Evolutionary conservation across 2,797 vertebrate genomes (phyloP).

Genomic region (Acipenser ruthenus): DNA sequence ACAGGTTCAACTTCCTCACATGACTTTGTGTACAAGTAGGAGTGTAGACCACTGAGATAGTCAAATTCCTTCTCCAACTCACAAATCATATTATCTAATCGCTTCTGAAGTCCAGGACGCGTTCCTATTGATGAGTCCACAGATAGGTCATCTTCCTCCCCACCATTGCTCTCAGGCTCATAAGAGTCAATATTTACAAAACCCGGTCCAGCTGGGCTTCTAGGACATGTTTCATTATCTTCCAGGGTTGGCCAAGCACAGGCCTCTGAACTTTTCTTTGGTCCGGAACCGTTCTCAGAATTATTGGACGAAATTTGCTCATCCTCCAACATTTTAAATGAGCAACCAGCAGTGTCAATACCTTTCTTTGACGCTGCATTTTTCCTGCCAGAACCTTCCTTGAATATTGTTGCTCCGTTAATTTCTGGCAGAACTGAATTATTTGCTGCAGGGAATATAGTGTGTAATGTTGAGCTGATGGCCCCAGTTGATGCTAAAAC

Average conservation of each 20-base stretch:
- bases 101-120: conserved; percentile 32
- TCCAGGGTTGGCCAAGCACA: conserved; percentile 12
- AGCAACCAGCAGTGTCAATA: conserved; percentile 13
- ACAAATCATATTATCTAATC: conserved; percentile 35
- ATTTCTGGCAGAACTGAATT: conserved; percentile 22
- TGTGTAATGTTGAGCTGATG: conserved; percentile 32
- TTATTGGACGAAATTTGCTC: conserved; percentile 21
- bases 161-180: conserved; percentile 50
- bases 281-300: conserved; percentile 16
- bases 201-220: conserved; percentile 40
- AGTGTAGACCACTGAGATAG: conserved; percentile 30
- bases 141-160: conserved; percentile 40
- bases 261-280: conserved; percentile 25
- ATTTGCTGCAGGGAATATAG: conserved; percentile 25
- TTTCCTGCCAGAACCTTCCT: conserved; percentile 15
- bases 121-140: conserved; percentile 28
- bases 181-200: conserved; percentile 56
- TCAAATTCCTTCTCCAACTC: conserved; percentile 40
- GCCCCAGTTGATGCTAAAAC: conserved; percentile 26
- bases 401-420: conserved; percentile 7
- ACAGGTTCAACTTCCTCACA: conserved; percentile 33
- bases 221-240: conserved; percentile 11
- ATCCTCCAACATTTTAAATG: conserved; percentile 27
- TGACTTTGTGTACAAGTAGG: conserved; percentile 28
- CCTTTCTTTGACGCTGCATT: conserved; percentile 12